Conservation (phyloP, 1,140 invertebrate genomes). For the Atta colombica region DNA sequence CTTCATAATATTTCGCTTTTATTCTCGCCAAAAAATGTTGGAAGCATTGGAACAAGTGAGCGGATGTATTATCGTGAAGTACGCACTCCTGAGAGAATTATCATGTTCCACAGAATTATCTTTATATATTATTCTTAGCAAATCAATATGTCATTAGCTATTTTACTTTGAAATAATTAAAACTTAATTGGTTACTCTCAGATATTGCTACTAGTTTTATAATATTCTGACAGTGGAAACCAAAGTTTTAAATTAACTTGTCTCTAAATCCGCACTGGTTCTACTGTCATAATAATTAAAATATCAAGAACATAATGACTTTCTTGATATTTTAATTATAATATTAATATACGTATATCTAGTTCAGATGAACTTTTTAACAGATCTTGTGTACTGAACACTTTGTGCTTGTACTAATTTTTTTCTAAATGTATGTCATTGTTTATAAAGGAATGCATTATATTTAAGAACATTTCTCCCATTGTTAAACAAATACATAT, state of each 20-base stretch:
- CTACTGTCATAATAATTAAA: too few species aligned
- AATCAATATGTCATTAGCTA: neutral
- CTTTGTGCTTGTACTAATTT: neutral
- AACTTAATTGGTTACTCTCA: neutral
- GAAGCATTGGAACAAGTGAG: neutral
- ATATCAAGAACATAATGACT: too few species aligned
- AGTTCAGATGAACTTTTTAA: neutral
- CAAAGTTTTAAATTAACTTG: too few species aligned
- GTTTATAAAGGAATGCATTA: neutral
- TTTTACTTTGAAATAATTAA: neutral
- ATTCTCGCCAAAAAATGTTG: neutral
- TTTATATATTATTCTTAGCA: neutral
- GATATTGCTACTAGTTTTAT: neutral
- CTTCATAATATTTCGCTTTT: neutral
- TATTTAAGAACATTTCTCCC: neutral
- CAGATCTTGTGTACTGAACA: neutral
- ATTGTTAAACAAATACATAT: neutral
- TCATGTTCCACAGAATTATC: neutral
- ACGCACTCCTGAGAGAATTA: neutral
- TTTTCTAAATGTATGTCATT: neutral
- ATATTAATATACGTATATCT: neutral
- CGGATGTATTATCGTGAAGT: neutral
- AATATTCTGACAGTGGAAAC: too few species aligned
- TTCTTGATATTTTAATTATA: too few species aligned
- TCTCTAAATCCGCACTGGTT: too few species aligned